A percentile compares a stretch with the other conserved stretches of the same genome.
These are phyloP conservation scores for Siderastrea radians DNA, from an alignment of 92 coral and sea anemone genomes.

Conservation along the genomic window DNA sequence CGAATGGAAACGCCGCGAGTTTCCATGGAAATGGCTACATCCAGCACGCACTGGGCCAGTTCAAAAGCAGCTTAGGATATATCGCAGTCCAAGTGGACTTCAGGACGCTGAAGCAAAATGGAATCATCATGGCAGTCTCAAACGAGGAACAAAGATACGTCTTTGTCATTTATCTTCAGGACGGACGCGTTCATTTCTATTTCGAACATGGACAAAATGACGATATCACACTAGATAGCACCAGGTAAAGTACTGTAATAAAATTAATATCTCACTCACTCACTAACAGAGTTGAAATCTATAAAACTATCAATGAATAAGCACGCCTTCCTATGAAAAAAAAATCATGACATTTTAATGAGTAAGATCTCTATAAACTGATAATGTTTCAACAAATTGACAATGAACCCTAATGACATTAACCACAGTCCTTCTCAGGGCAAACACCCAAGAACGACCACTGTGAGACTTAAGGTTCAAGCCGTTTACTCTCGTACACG, in stretches of 20 bases:
- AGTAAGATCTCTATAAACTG: no score
- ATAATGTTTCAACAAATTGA: no score
- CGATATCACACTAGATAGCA: slow-evolving; percentile 36
- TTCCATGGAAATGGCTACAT: slow-evolving; percentile 74
- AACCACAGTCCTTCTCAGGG: no score
- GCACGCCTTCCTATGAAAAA: no score
- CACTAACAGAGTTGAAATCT: background rate
- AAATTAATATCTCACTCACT: background rate
- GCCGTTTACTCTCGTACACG: no score
- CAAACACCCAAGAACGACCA: no score
- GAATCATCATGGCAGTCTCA: slow-evolving; percentile 73
- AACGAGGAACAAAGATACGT: slow-evolving; percentile 33
- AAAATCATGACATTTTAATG: no score
- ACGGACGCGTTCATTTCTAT: slow-evolving; percentile 59
- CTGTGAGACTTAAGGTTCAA: no score
- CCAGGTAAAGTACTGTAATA: slow-evolving; percentile 33
- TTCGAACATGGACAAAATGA: slow-evolving; percentile 36
- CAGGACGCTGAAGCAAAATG: slow-evolving; percentile 69
- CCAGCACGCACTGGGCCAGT: slow-evolving; percentile 69
- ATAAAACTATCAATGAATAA: no score
- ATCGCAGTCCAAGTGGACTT: slow-evolving; percentile 66
- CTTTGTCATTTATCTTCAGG: slow-evolving; percentile 49
- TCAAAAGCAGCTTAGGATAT: slow-evolving; percentile 53
- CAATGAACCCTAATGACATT: no score
- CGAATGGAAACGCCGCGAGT: slow-evolving; percentile 68